A percentile compares a stretch with the other conserved stretches of the same genome.
Conservation (phyloP, 2,113 vertebrate species). For the Ictalurus furcatus region DNA sequence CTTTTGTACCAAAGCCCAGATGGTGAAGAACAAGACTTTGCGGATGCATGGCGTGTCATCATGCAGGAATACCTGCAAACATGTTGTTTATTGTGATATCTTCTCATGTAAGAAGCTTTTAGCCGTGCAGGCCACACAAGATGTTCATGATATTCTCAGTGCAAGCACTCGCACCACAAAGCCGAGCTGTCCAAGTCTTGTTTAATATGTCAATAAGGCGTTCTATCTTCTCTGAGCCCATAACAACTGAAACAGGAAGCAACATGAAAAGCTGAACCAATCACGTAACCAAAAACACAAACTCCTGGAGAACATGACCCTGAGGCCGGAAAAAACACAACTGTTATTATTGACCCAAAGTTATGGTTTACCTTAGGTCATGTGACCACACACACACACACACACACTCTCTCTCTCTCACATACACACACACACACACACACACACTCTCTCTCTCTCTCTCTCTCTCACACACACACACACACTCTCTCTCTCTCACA, state of each 20-base stretch:
- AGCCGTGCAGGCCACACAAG: neutral
- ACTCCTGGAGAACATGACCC: neutral
- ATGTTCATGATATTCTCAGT: too few species aligned
- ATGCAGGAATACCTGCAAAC: neutral
- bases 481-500: too few species aligned
- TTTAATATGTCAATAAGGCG: too few species aligned
- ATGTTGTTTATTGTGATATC: too few species aligned
- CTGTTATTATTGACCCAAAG: neutral
- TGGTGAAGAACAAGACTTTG: too few species aligned
- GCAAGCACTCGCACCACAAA: too few species aligned
- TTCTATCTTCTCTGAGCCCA: neutral
- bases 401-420: slow-evolving; percentile 38
- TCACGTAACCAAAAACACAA: neutral
- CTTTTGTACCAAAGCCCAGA: too few species aligned
- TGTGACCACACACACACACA: slow-evolving; percentile 43
- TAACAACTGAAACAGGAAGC: too few species aligned
- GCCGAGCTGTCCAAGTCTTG: too few species aligned
- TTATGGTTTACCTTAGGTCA: neutral
- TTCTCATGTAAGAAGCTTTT: neutral
- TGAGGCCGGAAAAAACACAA: neutral
- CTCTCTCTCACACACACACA: too few species aligned
- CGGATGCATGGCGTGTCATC: too few species aligned
- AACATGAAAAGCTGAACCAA: neutral
- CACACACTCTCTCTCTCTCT: too few species aligned
- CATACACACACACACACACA: slow-evolving; percentile 50